Evolutionary conservation across 2,888 invertebrate species (phyloP), one percentile per base, ranked within the genome.

Genomic region (Nomada fucata): DNA sequence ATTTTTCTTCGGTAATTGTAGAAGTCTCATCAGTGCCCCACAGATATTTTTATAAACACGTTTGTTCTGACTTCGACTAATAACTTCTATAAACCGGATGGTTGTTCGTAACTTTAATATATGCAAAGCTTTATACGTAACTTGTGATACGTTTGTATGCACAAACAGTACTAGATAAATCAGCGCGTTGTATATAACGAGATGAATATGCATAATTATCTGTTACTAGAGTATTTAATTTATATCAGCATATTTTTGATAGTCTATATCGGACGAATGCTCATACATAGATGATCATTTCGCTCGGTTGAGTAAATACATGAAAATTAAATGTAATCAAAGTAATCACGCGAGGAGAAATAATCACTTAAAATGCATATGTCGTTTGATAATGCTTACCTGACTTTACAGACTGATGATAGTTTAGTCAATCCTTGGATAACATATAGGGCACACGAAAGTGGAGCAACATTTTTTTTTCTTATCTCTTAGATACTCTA

Each of bases 341-440:
- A 20, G 13, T 44, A 52, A 20, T 73, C 42, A 72, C 26, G 55
- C 15, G 18, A 63, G 57, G 36, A 42, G 23, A 60, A 60, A 65
- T 23, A 23, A 60, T 50, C 64, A 59, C 20, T 26, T 77, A 74
- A 50, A 42, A 29, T 77, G 69, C 70, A 73, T 82, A 87, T 86
- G 70, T 52, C 60, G 80, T 74, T 64, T 61, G 64, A 76, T 77
- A 68, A 68, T 60, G 78, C 68, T 85, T 73, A 78, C 82, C 71
- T 74, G 60, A 82, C 53, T 57, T 75, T 79, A 88, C 63, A 89
- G 85, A 88, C 88, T 89, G 88, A 89, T 67, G 67, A 83, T 89
- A 88, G 80, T 71, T 83, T 76, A 76, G 73, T 69, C 73, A 79
- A 76, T 72, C 42, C 53, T 75, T 79, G 73, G 72, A 64, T 44